Percentiles rank a stretch among this genome's conserved stretches.
Conservation (phyloP, 2,888 invertebrate species). For the Dynastes grantii region DNA sequence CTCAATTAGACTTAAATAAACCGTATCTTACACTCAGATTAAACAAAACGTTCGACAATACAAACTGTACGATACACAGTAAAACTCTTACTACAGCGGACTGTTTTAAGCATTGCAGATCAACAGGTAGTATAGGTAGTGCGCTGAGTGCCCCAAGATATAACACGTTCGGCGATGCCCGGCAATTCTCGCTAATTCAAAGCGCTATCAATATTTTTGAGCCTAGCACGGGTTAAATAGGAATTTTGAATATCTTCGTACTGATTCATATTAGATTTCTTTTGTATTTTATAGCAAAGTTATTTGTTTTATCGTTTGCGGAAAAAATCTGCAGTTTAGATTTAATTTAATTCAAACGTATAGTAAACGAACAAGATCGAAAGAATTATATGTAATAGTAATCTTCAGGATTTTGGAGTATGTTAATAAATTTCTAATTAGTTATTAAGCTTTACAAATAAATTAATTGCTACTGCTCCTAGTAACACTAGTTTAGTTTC, state of each 20-base stretch:
- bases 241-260: constrained; percentile 18
- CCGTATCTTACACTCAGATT: constrained; percentile 22
- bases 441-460: too few relatives aligned
- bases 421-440: too few relatives aligned
- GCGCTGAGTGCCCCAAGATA: constrained; percentile 30
- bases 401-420: too few relatives aligned
- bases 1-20: constrained; percentile 20
- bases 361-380: too few relatives aligned
- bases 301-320: background rate
- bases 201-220: constrained; percentile 7
- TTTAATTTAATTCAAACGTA: too few relatives aligned
- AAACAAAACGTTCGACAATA: constrained; percentile 28
- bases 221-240: constrained; percentile 2
- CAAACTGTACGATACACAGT: constrained; percentile 38
- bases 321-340: background rate
- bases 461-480: too few relatives aligned
- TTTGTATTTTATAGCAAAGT: too few relatives aligned
- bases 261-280: constrained; percentile 6
- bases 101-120: constrained; percentile 55
- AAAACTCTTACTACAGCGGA: constrained; percentile 46
- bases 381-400: too few relatives aligned
- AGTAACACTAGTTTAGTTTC: too few relatives aligned
- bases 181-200: constrained; percentile 23
- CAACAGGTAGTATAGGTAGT: constrained; percentile 55
- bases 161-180: constrained; percentile 29